phyloP scores from a whole-genome alignment of 2,888 invertebrate species.

The Melipona bicolor region DNA sequence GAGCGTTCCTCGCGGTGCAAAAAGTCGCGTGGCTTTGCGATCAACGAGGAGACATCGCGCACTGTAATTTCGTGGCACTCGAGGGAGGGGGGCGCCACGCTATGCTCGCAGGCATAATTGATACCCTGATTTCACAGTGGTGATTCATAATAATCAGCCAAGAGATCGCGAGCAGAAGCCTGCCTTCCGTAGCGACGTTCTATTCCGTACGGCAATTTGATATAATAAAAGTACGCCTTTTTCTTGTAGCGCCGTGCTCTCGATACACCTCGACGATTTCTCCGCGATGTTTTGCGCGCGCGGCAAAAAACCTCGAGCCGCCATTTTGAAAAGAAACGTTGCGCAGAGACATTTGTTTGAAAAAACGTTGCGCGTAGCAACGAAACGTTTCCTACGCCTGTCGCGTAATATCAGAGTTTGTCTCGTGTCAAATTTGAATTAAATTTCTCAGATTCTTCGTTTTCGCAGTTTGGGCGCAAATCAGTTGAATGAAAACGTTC shows the following conservation, averaged over 20 bases:
- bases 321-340: background rate
- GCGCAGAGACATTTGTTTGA: too few species aligned
- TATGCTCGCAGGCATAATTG: conserved; percentile 55
- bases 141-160: conserved; percentile 59
- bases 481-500: background rate
- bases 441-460: background rate
- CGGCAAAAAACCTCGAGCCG: background rate
- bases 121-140: conserved; percentile 56
- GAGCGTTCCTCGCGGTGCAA: conserved; percentile 21
- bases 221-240: conserved; percentile 54
- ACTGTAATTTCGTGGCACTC: conserved; percentile 59
- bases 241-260: conserved; percentile 25
- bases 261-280: conserved; percentile 21
- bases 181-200: conserved; percentile 31
- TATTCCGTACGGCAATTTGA: conserved; percentile 49
- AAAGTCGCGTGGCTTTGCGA: conserved; percentile 34
- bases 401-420: too few species aligned
- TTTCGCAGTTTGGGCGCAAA: conserved; percentile 23
- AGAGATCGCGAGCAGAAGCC: conserved; percentile 50
- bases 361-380: too few species aligned
- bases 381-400: too few species aligned
- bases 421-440: background rate
- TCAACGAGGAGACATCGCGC: conserved; percentile 59
- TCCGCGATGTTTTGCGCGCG: conserved; percentile 17
- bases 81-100: conserved; percentile 40